A percentile compares a stretch with the other conserved stretches of the same genome.
Conservation (phyloP, 2,888 invertebrate genomes). For the Oscheius myriophilus region DNA sequence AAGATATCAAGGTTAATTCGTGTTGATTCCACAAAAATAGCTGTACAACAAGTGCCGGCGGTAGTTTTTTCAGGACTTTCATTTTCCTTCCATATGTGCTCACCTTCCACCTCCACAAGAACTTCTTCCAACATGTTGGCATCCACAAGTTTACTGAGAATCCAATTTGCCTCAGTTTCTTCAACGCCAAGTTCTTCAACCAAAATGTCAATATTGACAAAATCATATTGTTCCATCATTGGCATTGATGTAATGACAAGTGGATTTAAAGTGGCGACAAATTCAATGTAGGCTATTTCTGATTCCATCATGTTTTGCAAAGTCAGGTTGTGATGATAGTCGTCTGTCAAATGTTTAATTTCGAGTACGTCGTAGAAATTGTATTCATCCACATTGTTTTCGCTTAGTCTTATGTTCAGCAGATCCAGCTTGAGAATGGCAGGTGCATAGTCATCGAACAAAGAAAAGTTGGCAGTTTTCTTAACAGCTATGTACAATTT, state of each 20-base stretch:
- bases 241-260: not conserved
- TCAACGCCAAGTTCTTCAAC: not conserved
- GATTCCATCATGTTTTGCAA: not conserved
- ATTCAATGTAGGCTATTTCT: constrained; percentile 4
- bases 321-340: not conserved
- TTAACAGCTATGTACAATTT: not conserved
- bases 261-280: constrained; percentile 5
- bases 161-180: not conserved
- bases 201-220: not conserved
- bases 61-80: not conserved
- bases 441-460: not conserved
- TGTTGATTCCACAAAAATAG: not conserved
- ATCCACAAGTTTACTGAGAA: not conserved
- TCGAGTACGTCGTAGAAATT: constrained; percentile 8
- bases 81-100: not conserved
- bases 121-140: not conserved
- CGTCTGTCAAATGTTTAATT: not conserved
- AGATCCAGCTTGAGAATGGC: not conserved
- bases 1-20: constrained; percentile 1
- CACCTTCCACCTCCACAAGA: not conserved
- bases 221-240: constrained; percentile 19
- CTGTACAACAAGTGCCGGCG: not conserved
- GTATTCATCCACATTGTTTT: not conserved
- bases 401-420: not conserved
- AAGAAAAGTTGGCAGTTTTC: not conserved